Conservation (phyloP, 2,888 invertebrate genomes). For the Aethes cnicana region DNA sequence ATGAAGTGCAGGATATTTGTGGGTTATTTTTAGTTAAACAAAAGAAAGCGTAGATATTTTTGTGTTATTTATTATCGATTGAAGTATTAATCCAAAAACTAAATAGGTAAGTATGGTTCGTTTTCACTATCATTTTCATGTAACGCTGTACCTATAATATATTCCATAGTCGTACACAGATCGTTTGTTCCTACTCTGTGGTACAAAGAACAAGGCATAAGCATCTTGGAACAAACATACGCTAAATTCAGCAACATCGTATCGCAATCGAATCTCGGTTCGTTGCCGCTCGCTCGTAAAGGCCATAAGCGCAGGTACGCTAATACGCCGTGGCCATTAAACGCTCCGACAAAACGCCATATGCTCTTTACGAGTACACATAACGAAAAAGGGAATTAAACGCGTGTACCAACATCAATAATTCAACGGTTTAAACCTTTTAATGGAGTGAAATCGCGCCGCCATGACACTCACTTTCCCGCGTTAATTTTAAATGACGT, state of each 20-base stretch:
- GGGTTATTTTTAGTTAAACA: too few relatives aligned
- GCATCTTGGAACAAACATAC: too few relatives aligned
- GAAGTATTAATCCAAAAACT: too few relatives aligned
- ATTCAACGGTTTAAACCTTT: conserved; percentile 54
- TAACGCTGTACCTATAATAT: too few relatives aligned
- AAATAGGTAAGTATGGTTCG: too few relatives aligned
- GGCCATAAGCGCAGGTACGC: not conserved
- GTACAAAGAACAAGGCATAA: too few relatives aligned
- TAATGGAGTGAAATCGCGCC: conserved; percentile 58
- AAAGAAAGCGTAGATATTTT: too few relatives aligned
- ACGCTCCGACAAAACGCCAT: conserved; percentile 17
- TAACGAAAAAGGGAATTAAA: conserved; percentile 45
- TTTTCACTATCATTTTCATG: too few relatives aligned
- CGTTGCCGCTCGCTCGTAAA: conserved; percentile 35
- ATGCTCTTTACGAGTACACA: conserved; percentile 17
- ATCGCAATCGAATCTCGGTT: conserved; percentile 42
- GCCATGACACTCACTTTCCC: conserved; percentile 72
- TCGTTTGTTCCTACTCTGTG: too few relatives aligned
- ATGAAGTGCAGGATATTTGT: too few relatives aligned
- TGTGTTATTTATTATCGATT: too few relatives aligned
- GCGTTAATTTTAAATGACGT: conserved; percentile 67
- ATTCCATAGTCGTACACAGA: too few relatives aligned
- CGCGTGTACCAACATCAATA: conserved; percentile 49
- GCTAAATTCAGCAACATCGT: conserved; percentile 9
- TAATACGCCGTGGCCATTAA: conserved; percentile 8